A percentile compares a stretch with the other conserved stretches of the same genome.
phyloP scores from a whole-genome alignment of 2,888 invertebrate species.

The Electrophaes corylata region DNA sequence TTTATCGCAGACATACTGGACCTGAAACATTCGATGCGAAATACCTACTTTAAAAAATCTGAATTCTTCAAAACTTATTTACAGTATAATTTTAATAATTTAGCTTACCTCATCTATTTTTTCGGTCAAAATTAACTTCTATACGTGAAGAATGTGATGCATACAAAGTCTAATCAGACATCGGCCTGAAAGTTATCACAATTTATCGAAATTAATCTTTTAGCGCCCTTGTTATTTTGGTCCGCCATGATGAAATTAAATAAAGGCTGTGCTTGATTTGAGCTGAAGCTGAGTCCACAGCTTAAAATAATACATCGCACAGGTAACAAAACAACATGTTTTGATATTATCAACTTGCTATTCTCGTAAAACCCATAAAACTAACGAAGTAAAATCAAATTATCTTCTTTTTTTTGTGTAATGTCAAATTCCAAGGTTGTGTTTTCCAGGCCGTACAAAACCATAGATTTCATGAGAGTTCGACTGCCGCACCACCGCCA shows the following conservation, averaged over 20 bases:
- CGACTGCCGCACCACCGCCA: too few species aligned
- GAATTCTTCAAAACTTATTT: constrained; percentile 38
- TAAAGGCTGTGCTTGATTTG: too few species aligned
- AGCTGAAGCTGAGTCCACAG: neutral
- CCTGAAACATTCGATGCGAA: constrained; percentile 39
- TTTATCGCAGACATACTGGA: constrained; percentile 73
- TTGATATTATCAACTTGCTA: too few species aligned
- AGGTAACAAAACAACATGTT: too few species aligned
- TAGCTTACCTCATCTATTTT: constrained; percentile 48
- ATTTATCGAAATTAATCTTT: constrained; percentile 71
- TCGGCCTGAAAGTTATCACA: constrained; percentile 50
- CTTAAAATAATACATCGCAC: neutral
- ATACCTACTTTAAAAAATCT: constrained; percentile 39
- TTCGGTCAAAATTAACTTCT: constrained; percentile 35
- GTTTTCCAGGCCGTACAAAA: too few species aligned
- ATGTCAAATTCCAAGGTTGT: too few species aligned
- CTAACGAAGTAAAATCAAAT: too few species aligned
- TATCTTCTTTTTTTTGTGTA: too few species aligned
- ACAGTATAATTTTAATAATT: constrained; percentile 6
- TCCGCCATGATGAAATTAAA: constrained; percentile 71
- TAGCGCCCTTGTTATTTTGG: constrained; percentile 84
- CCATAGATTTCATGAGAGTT: too few species aligned
- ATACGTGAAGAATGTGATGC: constrained; percentile 45
- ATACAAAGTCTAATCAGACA: constrained; percentile 48
- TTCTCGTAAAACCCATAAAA: too few species aligned